A percentile compares a stretch with the other conserved stretches of the same genome.
Conservation (phyloP, 2,113 vertebrate genomes). For the Pelusios castaneus region DNA sequence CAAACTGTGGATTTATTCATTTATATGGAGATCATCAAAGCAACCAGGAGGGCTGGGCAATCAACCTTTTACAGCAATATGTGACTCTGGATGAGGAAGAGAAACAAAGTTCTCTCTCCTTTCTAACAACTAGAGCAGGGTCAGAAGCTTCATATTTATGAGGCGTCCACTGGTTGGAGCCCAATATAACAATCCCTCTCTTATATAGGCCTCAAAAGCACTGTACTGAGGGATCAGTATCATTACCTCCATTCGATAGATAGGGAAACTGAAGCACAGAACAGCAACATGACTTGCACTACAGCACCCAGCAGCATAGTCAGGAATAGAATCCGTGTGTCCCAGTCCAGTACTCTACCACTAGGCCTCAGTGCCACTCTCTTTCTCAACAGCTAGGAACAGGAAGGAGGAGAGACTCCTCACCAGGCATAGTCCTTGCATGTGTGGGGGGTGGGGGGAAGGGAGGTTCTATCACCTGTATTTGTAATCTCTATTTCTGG, state of each 20-base stretch:
- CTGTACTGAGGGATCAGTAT: not conserved
- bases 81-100: not conserved
- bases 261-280: not conserved
- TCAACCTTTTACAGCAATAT: not conserved
- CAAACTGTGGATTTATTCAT: fast-evolving
- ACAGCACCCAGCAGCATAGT: not conserved
- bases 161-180: not conserved
- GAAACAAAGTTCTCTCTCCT: not conserved
- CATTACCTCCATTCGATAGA: not conserved
- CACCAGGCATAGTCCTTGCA: not conserved
- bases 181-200: not conserved
- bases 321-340: not conserved
- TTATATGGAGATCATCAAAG: not conserved
- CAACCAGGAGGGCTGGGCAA: not conserved
- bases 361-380: not conserved
- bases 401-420: not conserved
- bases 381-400: not conserved
- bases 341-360: not conserved
- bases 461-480: fast-evolving
- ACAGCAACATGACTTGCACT: not conserved
- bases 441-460: not conserved
- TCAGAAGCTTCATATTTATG: not conserved
- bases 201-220: not conserved
- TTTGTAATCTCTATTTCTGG: not conserved
- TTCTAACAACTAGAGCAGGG: not conserved